Conservation (phyloP, 2,113 vertebrate genomes). For the Hylia prasina region DNA sequence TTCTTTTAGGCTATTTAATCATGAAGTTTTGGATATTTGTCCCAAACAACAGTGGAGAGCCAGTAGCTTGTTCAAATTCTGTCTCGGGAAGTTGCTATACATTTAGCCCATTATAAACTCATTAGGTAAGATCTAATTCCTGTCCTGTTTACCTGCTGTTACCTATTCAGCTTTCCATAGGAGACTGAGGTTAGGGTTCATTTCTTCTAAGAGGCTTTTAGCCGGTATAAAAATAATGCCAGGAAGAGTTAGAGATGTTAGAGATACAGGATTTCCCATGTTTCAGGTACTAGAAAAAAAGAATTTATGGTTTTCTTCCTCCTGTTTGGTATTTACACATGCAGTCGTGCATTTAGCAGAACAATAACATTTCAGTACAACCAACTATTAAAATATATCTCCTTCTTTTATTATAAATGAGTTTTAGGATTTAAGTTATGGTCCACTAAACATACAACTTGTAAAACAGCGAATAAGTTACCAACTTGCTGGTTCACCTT, state of each 20-base stretch:
- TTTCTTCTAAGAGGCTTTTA: slow-evolving; percentile 28
- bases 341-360: background rate
- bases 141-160: background rate
- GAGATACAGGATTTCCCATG: background rate
- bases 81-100: background rate
- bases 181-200: background rate
- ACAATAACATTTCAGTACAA: background rate
- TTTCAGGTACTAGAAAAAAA: background rate
- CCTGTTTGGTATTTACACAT: background rate
- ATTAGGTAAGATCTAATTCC: background rate
- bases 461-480: background rate
- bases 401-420: background rate
- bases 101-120: background rate
- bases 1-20: background rate
- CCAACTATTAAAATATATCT: background rate
- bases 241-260: background rate
- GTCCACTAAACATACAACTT: background rate
- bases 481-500: background rate
- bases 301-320: background rate
- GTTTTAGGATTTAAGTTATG: background rate
- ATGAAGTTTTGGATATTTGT: background rate
- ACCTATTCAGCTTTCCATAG: background rate
- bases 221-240: background rate
- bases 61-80: background rate
- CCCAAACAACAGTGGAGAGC: background rate